Evolutionary conservation across 2,888 invertebrate species (phyloP).

Genomic region (Cetonia aurata): DNA sequence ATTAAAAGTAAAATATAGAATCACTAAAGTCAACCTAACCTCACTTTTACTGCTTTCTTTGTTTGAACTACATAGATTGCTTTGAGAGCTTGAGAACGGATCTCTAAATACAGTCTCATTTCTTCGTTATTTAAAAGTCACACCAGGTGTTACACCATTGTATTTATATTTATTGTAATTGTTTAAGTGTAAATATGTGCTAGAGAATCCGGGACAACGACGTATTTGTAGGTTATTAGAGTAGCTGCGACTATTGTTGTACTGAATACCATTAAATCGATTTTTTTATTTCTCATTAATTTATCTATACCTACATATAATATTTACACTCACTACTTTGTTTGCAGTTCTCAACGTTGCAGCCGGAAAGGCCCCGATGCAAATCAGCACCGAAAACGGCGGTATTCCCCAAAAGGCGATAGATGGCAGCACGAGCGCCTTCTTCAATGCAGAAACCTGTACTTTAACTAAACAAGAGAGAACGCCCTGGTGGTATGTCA

Average conservation of each 20-base stretch:
- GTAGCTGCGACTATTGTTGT: neutral
- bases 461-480: conserved; percentile 86
- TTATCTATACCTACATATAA: neutral
- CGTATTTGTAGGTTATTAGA: conserved; percentile 9
- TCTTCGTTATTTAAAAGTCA: neutral
- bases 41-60: neutral
- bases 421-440: conserved; percentile 88
- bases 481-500: conserved; percentile 98
- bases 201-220: neutral
- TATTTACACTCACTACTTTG: conserved; percentile 1
- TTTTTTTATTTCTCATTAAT: too few relatives aligned
- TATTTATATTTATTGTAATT: conserved; percentile 29
- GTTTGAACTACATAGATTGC: conserved; percentile 4
- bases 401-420: conserved; percentile 93
- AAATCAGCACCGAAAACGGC: conserved; percentile 84
- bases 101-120: neutral
- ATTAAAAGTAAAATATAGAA: neutral
- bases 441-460: conserved; percentile 87
- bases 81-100: neutral
- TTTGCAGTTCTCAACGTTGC: conserved; percentile 92
- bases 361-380: conserved; percentile 96
- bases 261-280: neutral
- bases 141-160: conserved; percentile 1
- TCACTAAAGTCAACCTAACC: neutral
- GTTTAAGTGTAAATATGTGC: neutral